Percentiles rank a stretch among this genome's conserved stretches.
Conservation (phyloP, 2,797 vertebrate genomes). For the Rhinogobio ventralis region DNA sequence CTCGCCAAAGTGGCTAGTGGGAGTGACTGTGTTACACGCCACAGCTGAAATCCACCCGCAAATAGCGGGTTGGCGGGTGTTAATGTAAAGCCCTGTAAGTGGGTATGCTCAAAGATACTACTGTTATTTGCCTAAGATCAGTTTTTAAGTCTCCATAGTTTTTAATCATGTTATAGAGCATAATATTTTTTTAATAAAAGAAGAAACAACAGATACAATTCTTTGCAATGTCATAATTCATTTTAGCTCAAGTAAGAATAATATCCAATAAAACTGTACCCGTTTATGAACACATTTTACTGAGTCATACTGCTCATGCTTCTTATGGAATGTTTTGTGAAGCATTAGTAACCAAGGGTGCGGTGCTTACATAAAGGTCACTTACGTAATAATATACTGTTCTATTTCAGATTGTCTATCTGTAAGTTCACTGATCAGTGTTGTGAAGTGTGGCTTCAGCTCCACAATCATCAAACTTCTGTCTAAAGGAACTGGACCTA, state of each 20-base stretch:
- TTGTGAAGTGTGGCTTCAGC: neutral
- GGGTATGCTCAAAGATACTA: no score
- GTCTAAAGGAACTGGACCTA: neutral
- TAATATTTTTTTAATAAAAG: neutral
- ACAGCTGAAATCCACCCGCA: no score
- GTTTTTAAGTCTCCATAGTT: neutral
- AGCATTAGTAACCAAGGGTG: neutral
- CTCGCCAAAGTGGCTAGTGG: no score
- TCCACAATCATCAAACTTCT: neutral
- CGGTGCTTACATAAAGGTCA: neutral
- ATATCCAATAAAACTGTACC: neutral
- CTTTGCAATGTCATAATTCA: neutral
- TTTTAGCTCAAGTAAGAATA: neutral
- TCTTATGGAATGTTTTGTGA: neutral
- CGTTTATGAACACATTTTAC: neutral
- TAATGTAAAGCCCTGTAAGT: no score
- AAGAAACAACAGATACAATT: neutral
- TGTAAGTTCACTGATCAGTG: neutral
- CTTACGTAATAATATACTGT: neutral
- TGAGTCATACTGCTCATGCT: neutral
- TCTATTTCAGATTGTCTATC: neutral
- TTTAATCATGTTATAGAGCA: neutral
- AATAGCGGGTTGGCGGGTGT: no score
- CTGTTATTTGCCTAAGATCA: no score
- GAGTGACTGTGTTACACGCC: no score